A percentile compares a stretch with the other conserved stretches of the same genome.
Evolutionary conservation across 2,113 vertebrate species (phyloP).

Genomic region (Brienomyrus longianalis): DNA sequence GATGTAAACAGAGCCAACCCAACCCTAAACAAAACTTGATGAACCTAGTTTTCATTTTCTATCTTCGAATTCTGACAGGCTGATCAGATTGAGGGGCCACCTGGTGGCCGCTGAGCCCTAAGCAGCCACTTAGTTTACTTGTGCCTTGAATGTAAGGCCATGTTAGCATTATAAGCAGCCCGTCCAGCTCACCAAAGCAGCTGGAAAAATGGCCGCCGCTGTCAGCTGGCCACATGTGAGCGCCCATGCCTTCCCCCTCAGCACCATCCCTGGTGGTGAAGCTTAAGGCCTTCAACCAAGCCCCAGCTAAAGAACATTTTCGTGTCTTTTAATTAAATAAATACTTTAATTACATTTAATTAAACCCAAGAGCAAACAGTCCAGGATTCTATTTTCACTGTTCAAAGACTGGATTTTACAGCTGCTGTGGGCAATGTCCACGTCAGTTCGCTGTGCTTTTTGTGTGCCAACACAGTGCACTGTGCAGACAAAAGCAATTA

Average conservation of each 20-base stretch:
- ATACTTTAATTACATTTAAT: conserved; percentile 15
- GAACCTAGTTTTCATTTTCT: neutral
- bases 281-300: neutral
- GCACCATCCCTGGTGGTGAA: neutral
- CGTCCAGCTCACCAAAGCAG: neutral
- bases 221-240: neutral
- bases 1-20: neutral
- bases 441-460: neutral
- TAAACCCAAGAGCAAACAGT: neutral
- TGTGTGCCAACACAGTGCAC: neutral
- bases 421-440: neutral
- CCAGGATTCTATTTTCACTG: neutral
- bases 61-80: neutral
- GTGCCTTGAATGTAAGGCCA: neutral
- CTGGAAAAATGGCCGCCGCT: neutral
- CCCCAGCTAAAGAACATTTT: neutral
- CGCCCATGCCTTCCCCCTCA: neutral
- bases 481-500: neutral
- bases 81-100: neutral
- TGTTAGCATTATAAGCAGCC: neutral
- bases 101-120: neutral
- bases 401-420: neutral
- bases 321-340: conserved; percentile 3
- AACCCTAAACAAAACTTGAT: neutral
- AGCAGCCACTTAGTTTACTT: neutral